Conservation (phyloP, 2,888 invertebrate genomes). For the Sicus ferrugineus region DNA sequence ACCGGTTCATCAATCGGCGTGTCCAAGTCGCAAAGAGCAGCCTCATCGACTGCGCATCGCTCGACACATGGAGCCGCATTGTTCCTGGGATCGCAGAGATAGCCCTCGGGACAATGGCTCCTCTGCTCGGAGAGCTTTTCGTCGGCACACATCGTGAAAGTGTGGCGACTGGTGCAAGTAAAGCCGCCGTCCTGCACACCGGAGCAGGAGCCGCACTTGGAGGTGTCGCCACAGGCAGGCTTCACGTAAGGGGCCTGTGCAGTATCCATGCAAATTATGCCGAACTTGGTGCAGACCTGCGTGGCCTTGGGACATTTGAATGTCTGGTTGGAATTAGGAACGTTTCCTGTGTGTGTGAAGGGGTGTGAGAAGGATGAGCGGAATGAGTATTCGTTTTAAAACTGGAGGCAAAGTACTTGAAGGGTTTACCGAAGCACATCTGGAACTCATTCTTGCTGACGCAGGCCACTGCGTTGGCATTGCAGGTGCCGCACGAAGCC, state of each 20-base stretch:
- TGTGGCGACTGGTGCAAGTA: slow-evolving; percentile 50
- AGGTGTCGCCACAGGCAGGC: slow-evolving; percentile 47
- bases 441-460: slow-evolving; percentile 41
- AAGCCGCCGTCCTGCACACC: slow-evolving; percentile 22
- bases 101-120: slow-evolving; percentile 38
- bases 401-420: not conserved
- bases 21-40: slow-evolving; percentile 44
- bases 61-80: slow-evolving; percentile 44
- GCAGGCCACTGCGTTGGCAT: slow-evolving; percentile 46
- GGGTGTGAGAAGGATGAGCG: not conserved
- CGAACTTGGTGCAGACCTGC: slow-evolving; percentile 47
- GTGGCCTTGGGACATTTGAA: slow-evolving; percentile 41
- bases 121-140: not conserved
- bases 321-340: not conserved
- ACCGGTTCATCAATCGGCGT: slow-evolving; percentile 35
- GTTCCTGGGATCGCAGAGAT: slow-evolving; percentile 43
- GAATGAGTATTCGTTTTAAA: not conserved
- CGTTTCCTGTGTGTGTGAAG: not conserved
- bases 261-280: slow-evolving; percentile 41
- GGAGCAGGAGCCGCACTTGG: slow-evolving; percentile 45
- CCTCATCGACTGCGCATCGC: slow-evolving; percentile 32
- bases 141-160: slow-evolving; percentile 46
- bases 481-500: slow-evolving; percentile 50
- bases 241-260: not conserved
- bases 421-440: slow-evolving; percentile 48